phyloP scores from a whole-genome alignment of 1,140 invertebrate species.

The Augochlora pura region DNA sequence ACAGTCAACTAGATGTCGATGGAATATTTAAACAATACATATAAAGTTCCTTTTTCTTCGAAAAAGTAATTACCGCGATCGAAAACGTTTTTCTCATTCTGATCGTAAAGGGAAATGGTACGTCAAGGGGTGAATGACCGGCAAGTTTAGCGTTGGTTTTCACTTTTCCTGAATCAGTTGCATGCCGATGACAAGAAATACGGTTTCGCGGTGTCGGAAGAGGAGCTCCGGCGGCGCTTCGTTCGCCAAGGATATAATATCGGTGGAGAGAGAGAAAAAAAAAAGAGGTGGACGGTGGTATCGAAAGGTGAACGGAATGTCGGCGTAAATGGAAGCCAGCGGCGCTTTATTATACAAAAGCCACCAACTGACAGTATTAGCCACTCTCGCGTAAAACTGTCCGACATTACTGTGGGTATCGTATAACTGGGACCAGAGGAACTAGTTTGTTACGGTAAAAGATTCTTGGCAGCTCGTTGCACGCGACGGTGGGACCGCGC shows the following conservation, averaged over 20 bases:
- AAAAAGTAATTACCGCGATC: too few species aligned
- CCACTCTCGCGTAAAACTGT: constrained; percentile 39
- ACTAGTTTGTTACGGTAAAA: constrained; percentile 59
- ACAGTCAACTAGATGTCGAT: too few species aligned
- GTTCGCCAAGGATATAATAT: not conserved
- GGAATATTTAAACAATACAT: too few species aligned
- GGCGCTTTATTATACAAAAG: constrained; percentile 45
- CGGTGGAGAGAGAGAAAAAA: not conserved
- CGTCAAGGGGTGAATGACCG: too few species aligned
- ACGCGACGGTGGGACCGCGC: constrained; percentile 35
- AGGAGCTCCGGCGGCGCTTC: not conserved
- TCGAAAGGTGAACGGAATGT: constrained; percentile 20
- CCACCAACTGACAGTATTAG: constrained; percentile 39
- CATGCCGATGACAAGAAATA: too few species aligned
- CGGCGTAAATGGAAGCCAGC: constrained; percentile 7
- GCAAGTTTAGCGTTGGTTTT: not conserved
- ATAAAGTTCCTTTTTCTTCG: too few species aligned
- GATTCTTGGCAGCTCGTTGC: constrained; percentile 53
- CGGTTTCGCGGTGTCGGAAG: not conserved
- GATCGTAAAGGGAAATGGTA: too few species aligned
- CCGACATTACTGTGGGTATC: constrained; percentile 50
- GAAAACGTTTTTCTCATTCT: too few species aligned
- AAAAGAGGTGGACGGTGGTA: too few species aligned
- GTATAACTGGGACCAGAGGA: constrained; percentile 45
- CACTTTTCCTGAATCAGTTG: not conserved